A percentile compares a stretch with the other conserved stretches of the same genome.
Conservation (phyloP, 2,113 vertebrate species). For the Nyctibius bracteatus region DNA sequence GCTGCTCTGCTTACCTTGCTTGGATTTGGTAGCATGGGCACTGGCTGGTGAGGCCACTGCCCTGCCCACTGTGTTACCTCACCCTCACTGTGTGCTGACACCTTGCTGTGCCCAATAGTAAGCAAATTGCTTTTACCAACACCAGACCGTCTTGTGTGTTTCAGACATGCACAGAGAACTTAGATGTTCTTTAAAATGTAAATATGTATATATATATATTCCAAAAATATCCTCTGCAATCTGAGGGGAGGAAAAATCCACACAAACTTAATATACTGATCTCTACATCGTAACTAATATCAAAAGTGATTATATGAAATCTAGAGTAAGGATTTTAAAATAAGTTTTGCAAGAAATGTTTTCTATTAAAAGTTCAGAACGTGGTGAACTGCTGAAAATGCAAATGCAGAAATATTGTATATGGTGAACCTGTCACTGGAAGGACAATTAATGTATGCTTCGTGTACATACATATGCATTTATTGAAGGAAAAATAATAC, state of each 20-base stretch:
- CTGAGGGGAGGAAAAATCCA: too few relatives aligned
- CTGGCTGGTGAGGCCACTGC: not conserved
- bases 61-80: not conserved
- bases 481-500: not conserved
- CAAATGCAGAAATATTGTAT: not conserved
- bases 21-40: not conserved
- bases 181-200: not conserved
- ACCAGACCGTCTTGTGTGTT: not conserved
- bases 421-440: not conserved
- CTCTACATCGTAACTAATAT: not conserved
- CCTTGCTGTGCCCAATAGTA: not conserved
- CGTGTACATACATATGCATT: not conserved
- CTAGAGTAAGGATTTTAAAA: not conserved
- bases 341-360: not conserved
- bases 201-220: not conserved
- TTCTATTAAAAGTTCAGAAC: not conserved
- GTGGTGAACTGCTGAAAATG: not conserved
- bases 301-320: not conserved
- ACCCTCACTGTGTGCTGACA: accelerated
- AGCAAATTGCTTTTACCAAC: not conserved
- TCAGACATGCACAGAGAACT: not conserved
- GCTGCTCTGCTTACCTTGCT: not conserved
- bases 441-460: not conserved
- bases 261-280: not conserved
- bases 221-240: not conserved